These are phyloP conservation scores for Heptranchias perlo DNA, from an alignment of 2,113 vertebrate species.

Conservation along the genomic window DNA sequence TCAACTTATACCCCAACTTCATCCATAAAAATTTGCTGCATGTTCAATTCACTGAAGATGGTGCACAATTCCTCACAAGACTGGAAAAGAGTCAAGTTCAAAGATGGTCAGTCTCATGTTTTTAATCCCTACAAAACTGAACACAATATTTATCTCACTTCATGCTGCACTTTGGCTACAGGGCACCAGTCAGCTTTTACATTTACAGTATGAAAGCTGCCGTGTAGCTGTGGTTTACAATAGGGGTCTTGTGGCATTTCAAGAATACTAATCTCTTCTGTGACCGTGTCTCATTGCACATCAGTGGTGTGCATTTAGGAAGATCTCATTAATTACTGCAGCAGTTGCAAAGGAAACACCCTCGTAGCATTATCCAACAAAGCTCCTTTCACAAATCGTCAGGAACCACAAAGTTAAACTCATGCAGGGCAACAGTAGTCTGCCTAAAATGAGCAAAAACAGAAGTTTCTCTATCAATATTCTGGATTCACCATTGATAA, in stretches of 20 bases:
- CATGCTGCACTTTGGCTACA: neutral
- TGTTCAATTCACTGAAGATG: neutral
- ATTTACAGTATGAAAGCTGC: neutral
- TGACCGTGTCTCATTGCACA: constrained; percentile 25
- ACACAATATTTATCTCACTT: neutral
- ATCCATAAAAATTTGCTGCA: neutral
- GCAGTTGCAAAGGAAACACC: constrained; percentile 31
- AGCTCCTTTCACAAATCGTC: constrained; percentile 31
- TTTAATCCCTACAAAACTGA: constrained; percentile 10
- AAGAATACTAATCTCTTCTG: constrained; percentile 12
- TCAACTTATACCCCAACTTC: constrained; percentile 20
- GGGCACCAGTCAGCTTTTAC: neutral
- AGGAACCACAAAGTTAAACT: neutral
- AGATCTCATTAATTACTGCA: constrained; percentile 28
- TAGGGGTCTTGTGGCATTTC: constrained; percentile 26
- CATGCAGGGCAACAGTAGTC: too few relatives aligned
- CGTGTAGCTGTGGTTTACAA: constrained; percentile 21
- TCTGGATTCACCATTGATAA: constrained; percentile 31
- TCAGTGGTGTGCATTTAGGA: constrained; percentile 11
- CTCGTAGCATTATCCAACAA: neutral
- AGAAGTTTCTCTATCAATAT: constrained; percentile 25
- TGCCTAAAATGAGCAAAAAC: neutral
- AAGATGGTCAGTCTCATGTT: neutral
- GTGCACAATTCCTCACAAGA: neutral
- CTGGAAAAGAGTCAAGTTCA: constrained; percentile 26